Evolutionary conservation across 2,113 vertebrate species (phyloP).

Genomic region (Megaceryle maxima): DNA sequence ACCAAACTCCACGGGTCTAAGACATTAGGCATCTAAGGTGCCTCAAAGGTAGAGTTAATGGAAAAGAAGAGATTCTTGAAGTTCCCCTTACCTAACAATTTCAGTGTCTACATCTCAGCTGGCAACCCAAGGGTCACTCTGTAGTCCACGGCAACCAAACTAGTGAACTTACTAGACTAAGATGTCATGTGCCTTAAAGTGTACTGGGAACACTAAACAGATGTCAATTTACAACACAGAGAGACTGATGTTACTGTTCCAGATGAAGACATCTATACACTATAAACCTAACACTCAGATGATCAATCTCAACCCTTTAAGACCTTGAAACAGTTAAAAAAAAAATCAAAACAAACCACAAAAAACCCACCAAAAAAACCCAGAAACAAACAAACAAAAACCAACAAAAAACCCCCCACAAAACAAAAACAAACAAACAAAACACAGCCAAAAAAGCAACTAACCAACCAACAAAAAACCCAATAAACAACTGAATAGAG

Average conservation of each 20-base stretch:
- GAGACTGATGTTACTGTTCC: background rate
- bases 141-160: background rate
- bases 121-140: background rate
- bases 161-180: background rate
- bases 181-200: background rate
- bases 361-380: background rate
- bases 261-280: background rate
- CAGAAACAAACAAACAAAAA: too few relatives aligned
- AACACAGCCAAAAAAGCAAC: background rate
- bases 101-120: background rate
- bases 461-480: too few relatives aligned
- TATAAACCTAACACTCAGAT: background rate
- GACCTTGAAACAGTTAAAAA: background rate
- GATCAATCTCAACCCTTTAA: background rate
- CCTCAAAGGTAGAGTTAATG: background rate
- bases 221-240: background rate
- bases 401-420: background rate
- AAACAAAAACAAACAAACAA: background rate
- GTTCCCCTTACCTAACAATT: background rate
- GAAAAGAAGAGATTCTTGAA: background rate
- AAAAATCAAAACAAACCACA: background rate
- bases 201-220: background rate
- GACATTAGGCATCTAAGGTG: background rate
- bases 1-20: rapidly evolving
- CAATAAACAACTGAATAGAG: background rate